These are phyloP conservation scores for Cirrhinus mrigala DNA, from an alignment of 2,797 vertebrate genomes.

Conservation along the genomic window DNA sequence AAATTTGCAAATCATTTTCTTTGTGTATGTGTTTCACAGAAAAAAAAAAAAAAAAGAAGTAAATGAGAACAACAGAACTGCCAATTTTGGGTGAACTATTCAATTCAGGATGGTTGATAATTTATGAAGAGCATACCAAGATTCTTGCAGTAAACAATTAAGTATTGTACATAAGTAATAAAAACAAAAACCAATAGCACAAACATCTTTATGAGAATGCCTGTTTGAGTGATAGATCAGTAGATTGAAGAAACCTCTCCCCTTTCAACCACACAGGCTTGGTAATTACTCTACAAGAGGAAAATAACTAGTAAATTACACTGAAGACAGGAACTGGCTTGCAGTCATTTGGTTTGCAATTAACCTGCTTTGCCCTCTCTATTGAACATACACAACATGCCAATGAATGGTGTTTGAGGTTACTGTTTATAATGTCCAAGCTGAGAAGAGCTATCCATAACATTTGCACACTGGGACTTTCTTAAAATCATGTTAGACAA, in stretches of 20 bases:
- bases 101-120: too few species aligned
- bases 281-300: slow-evolving; percentile 17
- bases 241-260: slow-evolving; percentile 14
- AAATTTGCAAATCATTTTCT: too few species aligned
- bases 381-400: slow-evolving; percentile 23
- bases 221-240: not conserved
- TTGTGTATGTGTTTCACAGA: not conserved
- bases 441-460: slow-evolving; percentile 5
- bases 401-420: slow-evolving; percentile 3
- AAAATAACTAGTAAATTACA: slow-evolving; percentile 34
- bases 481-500: slow-evolving; percentile 16
- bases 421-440: not conserved
- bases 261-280: slow-evolving; percentile 3
- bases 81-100: not conserved
- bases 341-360: slow-evolving; percentile 50
- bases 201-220: not conserved
- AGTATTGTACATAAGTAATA: not conserved
- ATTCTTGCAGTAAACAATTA: not conserved
- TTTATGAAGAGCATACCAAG: not conserved
- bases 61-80: not conserved
- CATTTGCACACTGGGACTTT: not conserved
- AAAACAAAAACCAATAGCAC: slow-evolving; percentile 8
- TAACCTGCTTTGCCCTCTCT: slow-evolving; percentile 41
- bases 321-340: slow-evolving; percentile 17
- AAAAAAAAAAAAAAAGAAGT: not conserved